A percentile compares a stretch with the other conserved stretches of the same genome.
phyloP scores from a whole-genome alignment of 2,113 vertebrate species.

The Anser cygnoides region DNA sequence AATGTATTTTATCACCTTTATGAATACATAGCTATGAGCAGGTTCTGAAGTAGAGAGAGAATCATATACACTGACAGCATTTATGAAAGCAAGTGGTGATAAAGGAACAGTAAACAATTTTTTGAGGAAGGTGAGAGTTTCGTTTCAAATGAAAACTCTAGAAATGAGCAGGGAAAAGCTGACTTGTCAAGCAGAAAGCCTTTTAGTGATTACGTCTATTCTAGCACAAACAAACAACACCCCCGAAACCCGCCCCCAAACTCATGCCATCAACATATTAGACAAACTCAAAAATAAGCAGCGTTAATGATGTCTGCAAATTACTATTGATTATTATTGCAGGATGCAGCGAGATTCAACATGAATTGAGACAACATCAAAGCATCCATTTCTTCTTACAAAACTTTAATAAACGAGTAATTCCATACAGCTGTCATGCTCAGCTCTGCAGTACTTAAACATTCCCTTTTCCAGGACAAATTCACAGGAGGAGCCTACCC shows the following conservation, averaged over 20 bases:
- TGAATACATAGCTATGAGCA: neutral
- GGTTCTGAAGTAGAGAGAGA: constrained; percentile 9
- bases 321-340: neutral
- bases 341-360: neutral
- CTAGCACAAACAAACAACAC: neutral
- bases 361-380: neutral
- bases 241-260: neutral
- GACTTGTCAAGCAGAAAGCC: neutral
- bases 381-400: neutral
- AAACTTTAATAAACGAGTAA: neutral
- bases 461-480: neutral
- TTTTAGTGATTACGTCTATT: neutral
- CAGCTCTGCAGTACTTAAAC: neutral
- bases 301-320: neutral
- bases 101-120: constrained; percentile 27
- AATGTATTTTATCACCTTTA: constrained; percentile 28
- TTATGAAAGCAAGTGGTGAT: constrained; percentile 21
- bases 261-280: neutral
- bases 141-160: neutral
- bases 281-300: neutral
- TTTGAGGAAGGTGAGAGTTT: constrained; percentile 1
- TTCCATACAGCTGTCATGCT: neutral
- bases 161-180: neutral
- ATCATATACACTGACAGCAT: neutral
- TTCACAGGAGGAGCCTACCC: neutral